A percentile compares a stretch with the other conserved stretches of the same genome.
These are phyloP conservation scores for Lochmaea capreae DNA, from an alignment of 2,888 invertebrate genomes.

Conservation along the genomic window DNA sequence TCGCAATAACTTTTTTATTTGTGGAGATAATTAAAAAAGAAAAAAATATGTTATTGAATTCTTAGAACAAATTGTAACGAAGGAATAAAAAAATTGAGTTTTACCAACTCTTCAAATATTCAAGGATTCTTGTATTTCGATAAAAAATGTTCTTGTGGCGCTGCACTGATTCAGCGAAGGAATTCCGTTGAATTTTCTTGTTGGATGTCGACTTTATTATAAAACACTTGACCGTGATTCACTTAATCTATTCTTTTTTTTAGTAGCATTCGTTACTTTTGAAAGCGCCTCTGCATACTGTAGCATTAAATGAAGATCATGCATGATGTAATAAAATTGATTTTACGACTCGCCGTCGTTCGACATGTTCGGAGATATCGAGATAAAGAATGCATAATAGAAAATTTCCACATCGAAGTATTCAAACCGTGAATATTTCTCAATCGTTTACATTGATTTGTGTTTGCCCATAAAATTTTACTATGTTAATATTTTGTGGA, in stretches of 20 bases:
- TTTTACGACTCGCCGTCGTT: not conserved
- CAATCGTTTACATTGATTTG: not conserved
- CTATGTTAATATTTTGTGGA: slow-evolving; percentile 1
- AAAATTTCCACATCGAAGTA: slow-evolving; percentile 4
- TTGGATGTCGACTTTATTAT: slow-evolving; percentile 28
- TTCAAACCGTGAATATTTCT: not conserved
- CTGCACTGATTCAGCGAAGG: slow-evolving; percentile 30
- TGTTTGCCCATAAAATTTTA: not conserved
- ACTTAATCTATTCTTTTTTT: slow-evolving; percentile 16
- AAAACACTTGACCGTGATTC: slow-evolving; percentile 20
- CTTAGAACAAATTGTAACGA: too few relatives aligned
- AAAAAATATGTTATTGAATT: too few relatives aligned
- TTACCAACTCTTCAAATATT: too few relatives aligned
- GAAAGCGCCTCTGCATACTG: not conserved
- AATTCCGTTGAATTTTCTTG: slow-evolving; percentile 26
- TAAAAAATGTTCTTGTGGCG: slow-evolving; percentile 5
- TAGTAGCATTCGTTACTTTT: not conserved
- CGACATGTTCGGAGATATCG: not conserved
- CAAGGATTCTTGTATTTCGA: not conserved
- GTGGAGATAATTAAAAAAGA: too few relatives aligned
- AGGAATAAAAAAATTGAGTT: too few relatives aligned
- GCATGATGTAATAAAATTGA: slow-evolving; percentile 5
- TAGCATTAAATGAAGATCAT: not conserved
- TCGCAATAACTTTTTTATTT: too few relatives aligned
- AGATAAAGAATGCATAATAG: not conserved